Percentiles rank a stretch among this genome's conserved stretches.
phyloP scores from a whole-genome alignment of 2,113 vertebrate genomes.

The Leptobrachium ailaonicum region DNA sequence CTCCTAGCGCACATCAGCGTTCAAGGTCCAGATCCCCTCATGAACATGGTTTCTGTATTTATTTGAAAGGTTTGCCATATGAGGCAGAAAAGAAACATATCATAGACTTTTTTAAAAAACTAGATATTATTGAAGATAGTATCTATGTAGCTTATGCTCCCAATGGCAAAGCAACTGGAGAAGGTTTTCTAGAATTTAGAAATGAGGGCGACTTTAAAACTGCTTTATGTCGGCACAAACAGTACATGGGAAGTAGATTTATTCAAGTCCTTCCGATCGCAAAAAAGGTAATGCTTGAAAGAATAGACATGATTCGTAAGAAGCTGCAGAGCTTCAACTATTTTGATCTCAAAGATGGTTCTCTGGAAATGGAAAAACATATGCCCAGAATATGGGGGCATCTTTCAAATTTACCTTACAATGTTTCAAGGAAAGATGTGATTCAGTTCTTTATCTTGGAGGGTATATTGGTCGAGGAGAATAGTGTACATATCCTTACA shows the following conservation, averaged over 20 bases:
- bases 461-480: constrained; percentile 88
- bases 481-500: constrained; percentile 86
- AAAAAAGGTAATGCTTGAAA: constrained; percentile 95
- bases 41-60: constrained; percentile 90
- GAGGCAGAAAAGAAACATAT: constrained; percentile 96
- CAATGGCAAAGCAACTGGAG: constrained; percentile 93
- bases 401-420: constrained; percentile 96
- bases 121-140: constrained; percentile 92
- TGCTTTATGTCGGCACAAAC: constrained; percentile 92
- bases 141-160: constrained; percentile 96
- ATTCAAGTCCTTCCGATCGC: constrained; percentile 96
- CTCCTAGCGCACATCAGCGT: constrained; percentile 76
- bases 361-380: constrained; percentile 72
- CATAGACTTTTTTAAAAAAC: constrained; percentile 96
- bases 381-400: constrained; percentile 82
- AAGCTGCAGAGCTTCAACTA: constrained; percentile 82
- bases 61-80: constrained; percentile 95
- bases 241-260: constrained; percentile 96
- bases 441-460: constrained; percentile 83
- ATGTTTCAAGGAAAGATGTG: constrained; percentile 90
- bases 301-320: constrained; percentile 90
- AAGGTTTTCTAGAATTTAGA: constrained; percentile 95
- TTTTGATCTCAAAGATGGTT: constrained; percentile 79
- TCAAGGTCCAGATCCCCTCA: constrained; percentile 92
- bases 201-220: constrained; percentile 89